These are phyloP conservation scores for Aphelenchoides bicaudatus DNA, from an alignment of 2,888 invertebrate species.

Conservation along the genomic window DNA sequence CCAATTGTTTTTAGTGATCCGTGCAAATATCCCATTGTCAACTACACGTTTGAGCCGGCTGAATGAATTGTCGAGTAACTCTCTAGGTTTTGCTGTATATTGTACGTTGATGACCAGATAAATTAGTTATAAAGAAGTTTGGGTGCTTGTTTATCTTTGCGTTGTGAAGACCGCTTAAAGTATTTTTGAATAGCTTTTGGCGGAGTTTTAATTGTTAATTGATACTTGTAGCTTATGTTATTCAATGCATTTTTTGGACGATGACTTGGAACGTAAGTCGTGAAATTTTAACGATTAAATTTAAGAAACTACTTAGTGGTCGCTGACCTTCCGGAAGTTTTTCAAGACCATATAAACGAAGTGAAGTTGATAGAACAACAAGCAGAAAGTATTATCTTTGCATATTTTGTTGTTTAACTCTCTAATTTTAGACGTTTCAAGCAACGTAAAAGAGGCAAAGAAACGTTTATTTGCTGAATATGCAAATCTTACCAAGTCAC, in stretches of 20 bases:
- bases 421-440: not conserved
- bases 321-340: not conserved
- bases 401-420: not conserved
- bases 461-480: not conserved
- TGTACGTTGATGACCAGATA: no score
- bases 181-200: not conserved
- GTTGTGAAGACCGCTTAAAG: not conserved
- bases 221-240: not conserved
- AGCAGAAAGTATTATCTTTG: not conserved
- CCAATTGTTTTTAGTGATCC: no score
- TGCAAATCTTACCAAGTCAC: not conserved
- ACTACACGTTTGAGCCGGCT: slow-evolving; percentile 57
- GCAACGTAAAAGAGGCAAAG: slow-evolving; percentile 1
- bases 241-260: slow-evolving; percentile 33
- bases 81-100: slow-evolving; percentile 8
- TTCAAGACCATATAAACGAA: not conserved
- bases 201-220: not conserved
- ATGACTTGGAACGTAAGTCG: slow-evolving; percentile 30
- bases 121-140: not conserved
- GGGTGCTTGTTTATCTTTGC: not conserved
- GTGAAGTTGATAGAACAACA: slow-evolving; percentile 1
- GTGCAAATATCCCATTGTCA: slow-evolving; percentile 52
- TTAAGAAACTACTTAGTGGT: slow-evolving; percentile 15
- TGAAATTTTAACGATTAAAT: not conserved
- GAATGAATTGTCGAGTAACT: no score